Evolutionary conservation across 1,140 invertebrate genomes (phyloP).

Genomic region (Ericerus pela): DNA sequence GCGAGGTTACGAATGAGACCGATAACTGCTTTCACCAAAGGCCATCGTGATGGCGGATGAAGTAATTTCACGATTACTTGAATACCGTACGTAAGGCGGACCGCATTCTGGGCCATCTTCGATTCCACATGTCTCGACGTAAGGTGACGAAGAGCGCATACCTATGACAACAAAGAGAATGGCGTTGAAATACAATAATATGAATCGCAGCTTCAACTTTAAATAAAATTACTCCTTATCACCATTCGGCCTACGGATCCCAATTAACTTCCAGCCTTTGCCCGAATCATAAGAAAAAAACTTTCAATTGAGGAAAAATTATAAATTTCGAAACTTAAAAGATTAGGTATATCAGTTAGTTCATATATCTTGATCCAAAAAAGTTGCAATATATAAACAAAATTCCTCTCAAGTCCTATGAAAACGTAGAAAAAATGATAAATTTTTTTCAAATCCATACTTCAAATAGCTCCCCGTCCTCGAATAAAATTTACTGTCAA

Average conservation of each 20-base stretch:
- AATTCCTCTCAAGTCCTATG: too few relatives aligned
- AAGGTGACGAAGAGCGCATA: constrained; percentile 89
- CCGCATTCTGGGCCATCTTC: constrained; percentile 92
- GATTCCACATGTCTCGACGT: constrained; percentile 89
- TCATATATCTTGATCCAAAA: too few relatives aligned
- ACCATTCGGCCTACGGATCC: not conserved
- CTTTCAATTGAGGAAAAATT: too few relatives aligned
- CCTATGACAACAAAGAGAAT: constrained; percentile 24
- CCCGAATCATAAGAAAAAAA: too few relatives aligned
- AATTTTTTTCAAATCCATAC: too few relatives aligned
- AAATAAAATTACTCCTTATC: not conserved
- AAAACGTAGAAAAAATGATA: too few relatives aligned
- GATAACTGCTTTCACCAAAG: constrained; percentile 86
- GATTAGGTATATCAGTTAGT: too few relatives aligned
- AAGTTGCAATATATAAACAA: too few relatives aligned
- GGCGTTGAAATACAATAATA: not conserved
- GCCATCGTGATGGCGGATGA: constrained; percentile 85
- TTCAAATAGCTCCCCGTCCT: too few relatives aligned
- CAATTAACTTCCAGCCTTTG: too few relatives aligned
- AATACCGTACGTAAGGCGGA: constrained; percentile 81
- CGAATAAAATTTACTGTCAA: too few relatives aligned
- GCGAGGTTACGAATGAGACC: constrained; percentile 93
- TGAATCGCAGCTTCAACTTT: not conserved
- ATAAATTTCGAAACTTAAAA: too few relatives aligned
- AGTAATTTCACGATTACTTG: constrained; percentile 89